Percentiles rank a stretch among this genome's conserved stretches.
These are phyloP conservation scores for Leptopilina drosophilae DNA, from an alignment of 2,888 invertebrate genomes.

Conservation along the genomic window DNA sequence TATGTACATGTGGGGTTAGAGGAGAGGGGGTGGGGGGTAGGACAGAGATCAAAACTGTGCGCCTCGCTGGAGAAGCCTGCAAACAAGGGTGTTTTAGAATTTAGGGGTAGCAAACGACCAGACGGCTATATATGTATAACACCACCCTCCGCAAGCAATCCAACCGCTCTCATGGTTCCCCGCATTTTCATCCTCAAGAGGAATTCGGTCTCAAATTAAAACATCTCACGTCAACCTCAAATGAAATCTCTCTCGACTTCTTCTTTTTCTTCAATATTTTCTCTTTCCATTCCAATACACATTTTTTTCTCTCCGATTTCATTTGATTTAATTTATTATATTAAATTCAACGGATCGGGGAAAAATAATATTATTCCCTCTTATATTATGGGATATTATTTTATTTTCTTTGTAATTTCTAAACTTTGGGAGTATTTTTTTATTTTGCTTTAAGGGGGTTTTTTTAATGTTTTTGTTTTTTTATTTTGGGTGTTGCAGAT, in stretches of 20 bases:
- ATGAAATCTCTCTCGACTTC: constrained; percentile 62
- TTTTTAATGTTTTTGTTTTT: too few species aligned
- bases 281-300: not conserved
- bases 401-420: too few species aligned
- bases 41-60: constrained; percentile 60
- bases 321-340: too few species aligned
- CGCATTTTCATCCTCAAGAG: constrained; percentile 72
- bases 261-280: not conserved
- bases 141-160: constrained; percentile 67
- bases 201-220: constrained; percentile 76
- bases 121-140: constrained; percentile 52
- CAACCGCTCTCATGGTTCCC: constrained; percentile 71
- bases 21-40: constrained; percentile 3
- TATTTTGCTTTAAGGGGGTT: too few species aligned
- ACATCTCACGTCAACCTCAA: constrained; percentile 72
- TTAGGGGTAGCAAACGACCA: constrained; percentile 64
- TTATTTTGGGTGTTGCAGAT: too few species aligned
- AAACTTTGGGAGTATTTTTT: too few species aligned
- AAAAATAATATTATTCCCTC: too few species aligned
- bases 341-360: too few species aligned
- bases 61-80: constrained; percentile 59
- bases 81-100: constrained; percentile 70
- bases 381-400: too few species aligned
- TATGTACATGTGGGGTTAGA: constrained; percentile 8
- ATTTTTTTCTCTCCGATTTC: too few species aligned